phyloP scores from a whole-genome alignment of 2,888 invertebrate species.

The Micropterix aruncella region DNA sequence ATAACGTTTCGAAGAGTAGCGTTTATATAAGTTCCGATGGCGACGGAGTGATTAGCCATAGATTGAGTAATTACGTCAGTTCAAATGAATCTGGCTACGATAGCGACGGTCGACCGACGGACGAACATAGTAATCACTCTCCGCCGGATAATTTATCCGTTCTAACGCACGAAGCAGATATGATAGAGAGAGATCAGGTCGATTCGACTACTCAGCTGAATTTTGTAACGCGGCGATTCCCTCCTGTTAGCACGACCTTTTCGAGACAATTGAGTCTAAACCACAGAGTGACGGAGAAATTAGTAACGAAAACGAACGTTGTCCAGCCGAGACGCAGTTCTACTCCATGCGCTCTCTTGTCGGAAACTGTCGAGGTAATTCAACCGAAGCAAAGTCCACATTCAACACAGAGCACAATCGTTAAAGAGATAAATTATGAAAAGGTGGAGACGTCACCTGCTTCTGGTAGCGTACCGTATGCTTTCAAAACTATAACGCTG shows the following conservation, averaged over 20 bases:
- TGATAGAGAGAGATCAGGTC: conserved; percentile 13
- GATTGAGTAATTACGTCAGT: conserved; percentile 59
- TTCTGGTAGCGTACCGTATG: conserved; percentile 22
- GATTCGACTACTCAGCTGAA: conserved; percentile 3
- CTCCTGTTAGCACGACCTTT: conserved; percentile 21
- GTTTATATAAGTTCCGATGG: conserved; percentile 29
- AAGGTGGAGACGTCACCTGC: neutral
- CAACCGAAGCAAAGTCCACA: neutral
- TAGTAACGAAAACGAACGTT: conserved; percentile 24
- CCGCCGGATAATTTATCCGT: conserved; percentile 38
- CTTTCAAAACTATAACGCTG: conserved; percentile 33
- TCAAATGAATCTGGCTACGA: conserved; percentile 77
- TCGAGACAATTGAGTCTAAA: conserved; percentile 32
- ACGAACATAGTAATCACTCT: conserved; percentile 37
- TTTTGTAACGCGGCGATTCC: conserved; percentile 21
- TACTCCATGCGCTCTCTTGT: conserved; percentile 33
- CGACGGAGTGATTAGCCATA: conserved; percentile 44
- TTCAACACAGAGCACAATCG: conserved; percentile 4
- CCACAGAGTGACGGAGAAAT: conserved; percentile 25
- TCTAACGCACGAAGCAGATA: conserved; percentile 24
- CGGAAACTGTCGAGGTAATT: conserved; percentile 10
- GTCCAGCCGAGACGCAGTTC: conserved; percentile 31
- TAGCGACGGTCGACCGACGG: conserved; percentile 53
- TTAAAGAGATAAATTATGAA: neutral
- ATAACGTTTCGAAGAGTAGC: conserved; percentile 32